Percentiles rank a stretch among this genome's conserved stretches.
Evolutionary conservation across 2,888 invertebrate species (phyloP).

Genomic region (Lepidonotus clava): DNA sequence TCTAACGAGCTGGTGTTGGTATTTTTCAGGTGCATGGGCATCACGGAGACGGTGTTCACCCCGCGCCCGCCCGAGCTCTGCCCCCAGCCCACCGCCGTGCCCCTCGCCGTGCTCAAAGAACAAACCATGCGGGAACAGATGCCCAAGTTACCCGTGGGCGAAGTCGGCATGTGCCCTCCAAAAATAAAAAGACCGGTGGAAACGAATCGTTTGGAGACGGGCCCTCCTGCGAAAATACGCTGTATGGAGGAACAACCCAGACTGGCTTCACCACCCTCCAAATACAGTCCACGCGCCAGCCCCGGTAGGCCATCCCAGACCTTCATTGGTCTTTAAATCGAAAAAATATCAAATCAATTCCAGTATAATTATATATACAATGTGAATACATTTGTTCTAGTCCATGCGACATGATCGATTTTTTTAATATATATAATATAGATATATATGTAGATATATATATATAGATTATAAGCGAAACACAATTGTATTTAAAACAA

Average conservation of each 20-base stretch:
- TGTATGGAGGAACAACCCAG: too few relatives aligned
- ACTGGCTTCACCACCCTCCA: not conserved
- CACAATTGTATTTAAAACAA: too few relatives aligned
- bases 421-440: too few relatives aligned
- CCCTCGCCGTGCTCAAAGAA: slow-evolving; percentile 47
- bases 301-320: not conserved
- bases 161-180: slow-evolving; percentile 1
- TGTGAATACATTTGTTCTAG: too few relatives aligned
- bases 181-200: slow-evolving; percentile 71
- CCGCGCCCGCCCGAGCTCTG: slow-evolving; percentile 28
- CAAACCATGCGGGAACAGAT: slow-evolving; percentile 28
- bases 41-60: slow-evolving; percentile 59
- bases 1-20: too few relatives aligned
- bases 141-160: slow-evolving; percentile 41
- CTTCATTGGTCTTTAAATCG: too few relatives aligned
- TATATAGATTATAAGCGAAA: too few relatives aligned
- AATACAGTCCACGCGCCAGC: not conserved
- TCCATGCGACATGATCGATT: too few relatives aligned
- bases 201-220: slow-evolving; percentile 75
- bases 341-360: too few relatives aligned
- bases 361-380: too few relatives aligned
- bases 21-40: slow-evolving; percentile 56
- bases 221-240: slow-evolving; percentile 68
- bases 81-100: not conserved
- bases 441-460: too few relatives aligned